These are phyloP conservation scores for Gonioctena quinquepunctata DNA, from an alignment of 1,140 invertebrate genomes.

Conservation along the genomic window DNA sequence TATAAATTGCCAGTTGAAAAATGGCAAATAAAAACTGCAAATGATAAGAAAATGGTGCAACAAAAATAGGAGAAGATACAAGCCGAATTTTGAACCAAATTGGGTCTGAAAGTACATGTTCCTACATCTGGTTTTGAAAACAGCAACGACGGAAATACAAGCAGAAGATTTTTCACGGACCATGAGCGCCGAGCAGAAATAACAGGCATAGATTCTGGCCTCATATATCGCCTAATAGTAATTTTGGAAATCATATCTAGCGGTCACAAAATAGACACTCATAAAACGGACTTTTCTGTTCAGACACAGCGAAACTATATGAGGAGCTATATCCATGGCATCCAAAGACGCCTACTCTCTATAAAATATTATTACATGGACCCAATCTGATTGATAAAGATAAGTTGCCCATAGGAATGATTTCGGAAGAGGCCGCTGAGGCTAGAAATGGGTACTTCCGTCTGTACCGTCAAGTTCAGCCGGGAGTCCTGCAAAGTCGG, in stretches of 20 bases:
- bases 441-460: background rate
- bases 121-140: constrained; percentile 16
- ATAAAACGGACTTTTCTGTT: constrained; percentile 14
- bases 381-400: constrained; percentile 35
- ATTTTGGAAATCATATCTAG: constrained; percentile 36
- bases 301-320: constrained; percentile 38
- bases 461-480: background rate
- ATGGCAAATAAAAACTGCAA: too few species aligned
- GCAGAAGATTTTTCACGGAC: constrained; percentile 12
- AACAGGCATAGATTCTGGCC: constrained; percentile 19
- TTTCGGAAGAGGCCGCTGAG: constrained; percentile 34
- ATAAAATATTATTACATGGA: constrained; percentile 51
- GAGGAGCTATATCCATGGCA: constrained; percentile 47
- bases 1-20: too few species aligned
- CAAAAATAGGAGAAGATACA: too few species aligned
- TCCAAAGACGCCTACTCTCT: constrained; percentile 50
- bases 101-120: constrained; percentile 16
- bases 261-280: constrained; percentile 41
- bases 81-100: too few species aligned
- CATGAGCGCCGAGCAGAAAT: background rate
- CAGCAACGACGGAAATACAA: constrained; percentile 20
- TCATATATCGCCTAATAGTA: constrained; percentile 27
- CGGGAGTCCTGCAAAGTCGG: too few species aligned
- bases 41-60: too few species aligned
- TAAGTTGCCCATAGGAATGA: constrained; percentile 41